Evolutionary conservation across 2,888 invertebrate species (phyloP), one percentile per base, ranked within the genome.

Genomic region (Branchellion lobata): DNA sequence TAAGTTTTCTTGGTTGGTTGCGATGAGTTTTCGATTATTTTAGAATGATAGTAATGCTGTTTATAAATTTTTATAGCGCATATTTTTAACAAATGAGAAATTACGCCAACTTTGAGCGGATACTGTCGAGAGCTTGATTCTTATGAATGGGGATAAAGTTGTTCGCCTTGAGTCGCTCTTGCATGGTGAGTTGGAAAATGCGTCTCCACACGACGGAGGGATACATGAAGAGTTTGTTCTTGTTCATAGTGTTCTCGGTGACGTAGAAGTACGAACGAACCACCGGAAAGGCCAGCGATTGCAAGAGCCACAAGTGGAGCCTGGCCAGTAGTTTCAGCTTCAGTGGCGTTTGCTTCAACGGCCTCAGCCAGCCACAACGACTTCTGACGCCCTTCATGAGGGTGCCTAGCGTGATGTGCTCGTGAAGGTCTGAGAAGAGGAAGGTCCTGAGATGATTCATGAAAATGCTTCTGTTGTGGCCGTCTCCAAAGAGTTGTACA

Each of bases 351-450:
- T 24, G 5, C 24, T 57, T 57, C 24, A 57, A 24, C 24, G 61
- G 61, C 61, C 61, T 57, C 61, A 57, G 21, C 61, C 61, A 57
- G 61, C 61, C 61, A 57, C 61, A 57, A 57, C 61, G 61, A 57
- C n/a, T 57, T n/a, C 61, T 57, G 3, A 57, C 61, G 24, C 61
- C 61, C 3, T n/a, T 57, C 61, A 57, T 57, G 11, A 57, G 21
- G 24, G 24, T 5, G 24, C 61, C 61, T n/a, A 57, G 21, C 5
- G 14, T 57, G n/a, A 57, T 57, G 61, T 57, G 61, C n/a, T 57
- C 61, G 24, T 18, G 21, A 24, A 5, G 61, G 61, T 57, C 61
- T 5, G 61, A 57, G 21, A 8, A 5, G 5, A 57, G 61, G 21
- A 57, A 57, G 14, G n/a, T 18, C 3, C 24, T 8, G 61, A 57